Conservation (phyloP, 2,113 vertebrate genomes). For the Hemicordylus capensis region DNA sequence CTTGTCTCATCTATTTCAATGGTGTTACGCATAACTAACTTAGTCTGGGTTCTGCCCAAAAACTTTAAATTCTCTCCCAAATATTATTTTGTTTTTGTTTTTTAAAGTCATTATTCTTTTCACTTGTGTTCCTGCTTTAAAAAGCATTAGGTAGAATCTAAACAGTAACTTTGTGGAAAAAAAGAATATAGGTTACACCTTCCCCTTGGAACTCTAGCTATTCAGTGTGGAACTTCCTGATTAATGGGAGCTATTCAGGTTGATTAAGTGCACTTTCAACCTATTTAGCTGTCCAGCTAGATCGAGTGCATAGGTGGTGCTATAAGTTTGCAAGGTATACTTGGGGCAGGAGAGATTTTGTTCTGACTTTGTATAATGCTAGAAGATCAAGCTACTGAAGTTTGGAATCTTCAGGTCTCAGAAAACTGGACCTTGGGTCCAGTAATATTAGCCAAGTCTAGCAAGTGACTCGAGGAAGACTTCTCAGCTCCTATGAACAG, state of each 20-base stretch:
- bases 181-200: background rate
- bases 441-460: too few species aligned
- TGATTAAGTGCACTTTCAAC: conserved; percentile 10
- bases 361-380: background rate
- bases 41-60: too few species aligned
- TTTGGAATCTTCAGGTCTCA: background rate
- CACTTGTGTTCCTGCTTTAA: background rate
- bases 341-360: background rate
- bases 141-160: background rate
- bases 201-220: background rate
- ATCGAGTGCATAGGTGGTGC: background rate
- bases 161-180: background rate
- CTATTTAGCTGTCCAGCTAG: background rate
- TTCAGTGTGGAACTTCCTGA: background rate
- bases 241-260: background rate
- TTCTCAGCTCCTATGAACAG: background rate
- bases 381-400: background rate
- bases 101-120: too few species aligned
- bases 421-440: background rate
- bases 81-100: too few species aligned
- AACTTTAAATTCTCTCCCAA: too few species aligned
- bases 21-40: too few species aligned
- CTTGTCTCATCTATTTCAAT: too few species aligned
- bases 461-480: background rate
- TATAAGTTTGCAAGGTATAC: background rate